Evolutionary conservation across 2,113 vertebrate genomes (phyloP), one percentile per base, ranked within the genome.

Genomic region (Zonotrichia leucophrys): DNA sequence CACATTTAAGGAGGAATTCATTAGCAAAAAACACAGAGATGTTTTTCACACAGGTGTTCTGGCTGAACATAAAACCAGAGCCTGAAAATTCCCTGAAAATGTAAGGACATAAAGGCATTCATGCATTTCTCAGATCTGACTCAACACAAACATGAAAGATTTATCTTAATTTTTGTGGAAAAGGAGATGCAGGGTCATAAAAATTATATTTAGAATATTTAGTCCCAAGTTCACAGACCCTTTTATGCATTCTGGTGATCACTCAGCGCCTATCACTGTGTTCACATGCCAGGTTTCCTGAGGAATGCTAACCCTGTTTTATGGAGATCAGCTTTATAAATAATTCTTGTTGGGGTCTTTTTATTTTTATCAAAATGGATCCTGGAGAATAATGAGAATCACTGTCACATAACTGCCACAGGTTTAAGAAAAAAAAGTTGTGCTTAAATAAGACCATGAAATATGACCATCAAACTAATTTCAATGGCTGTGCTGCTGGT

Each of bases 401-500:
- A 0, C 4, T 50, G 59, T 46, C 25, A 69, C 1, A 39, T 14
- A 69, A 59, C n/a, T 84, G 9, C 9, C 12, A 78, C 37, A 58
- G 11, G 4, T 15, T 60, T 73, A 12, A 41, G 24, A 30, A 28
- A 60, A 60, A 56, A 64, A 50, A 49, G 39, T 0, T 10, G 3
- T 44, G 5, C 7, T 67, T 69, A 72, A 78, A 47, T 67, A 83
- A 80, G 31, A 10, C 13, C 35, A 49, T 53, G 39, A 96, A 93
- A 89, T 93, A 47, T 16, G 35, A 62, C 56, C 41, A 52, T 80
- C 79, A 82, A 92, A 68, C 7, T 50, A 53, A 80, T 79, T 50
- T 58, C 2, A 5, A 2, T 63, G 15, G 7, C 41, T 13, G 3
- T 62, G 16, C 2, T 78, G 37, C 1, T 70, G 16, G 0, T 52